Evolutionary conservation across 2,888 invertebrate species (phyloP).

Genomic region (Theodoxus fluviatilis): DNA sequence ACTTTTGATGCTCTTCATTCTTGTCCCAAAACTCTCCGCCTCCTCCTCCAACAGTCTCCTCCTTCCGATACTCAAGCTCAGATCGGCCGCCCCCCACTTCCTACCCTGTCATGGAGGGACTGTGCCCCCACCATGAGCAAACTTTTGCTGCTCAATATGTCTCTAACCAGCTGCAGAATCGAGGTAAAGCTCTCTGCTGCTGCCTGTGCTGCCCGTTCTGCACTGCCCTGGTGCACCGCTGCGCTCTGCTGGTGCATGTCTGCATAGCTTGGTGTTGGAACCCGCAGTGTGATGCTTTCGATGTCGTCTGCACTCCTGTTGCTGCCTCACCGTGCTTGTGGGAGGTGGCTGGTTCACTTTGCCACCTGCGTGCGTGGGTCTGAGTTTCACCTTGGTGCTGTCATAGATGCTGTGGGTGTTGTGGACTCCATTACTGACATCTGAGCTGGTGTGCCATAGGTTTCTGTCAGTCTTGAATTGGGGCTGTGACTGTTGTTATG

Average conservation of each 20-base stretch:
- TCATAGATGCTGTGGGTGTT: no score
- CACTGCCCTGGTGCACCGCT: background rate
- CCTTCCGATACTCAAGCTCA: slow-evolving; percentile 59
- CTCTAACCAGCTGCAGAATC: slow-evolving; percentile 45
- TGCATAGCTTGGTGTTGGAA: no score
- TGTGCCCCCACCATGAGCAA: slow-evolving; percentile 59
- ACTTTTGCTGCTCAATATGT: slow-evolving; percentile 56
- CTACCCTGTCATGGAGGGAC: slow-evolving; percentile 48
- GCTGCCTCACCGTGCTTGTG: slow-evolving; percentile 14
- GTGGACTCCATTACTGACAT: no score
- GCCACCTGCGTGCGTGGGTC: no score
- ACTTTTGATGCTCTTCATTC: slow-evolving; percentile 14
- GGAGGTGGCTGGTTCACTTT: no score
- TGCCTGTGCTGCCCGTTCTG: background rate
- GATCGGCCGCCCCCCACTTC: slow-evolving; percentile 38
- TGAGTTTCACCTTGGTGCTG: no score
- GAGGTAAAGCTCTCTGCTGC: slow-evolving; percentile 39
- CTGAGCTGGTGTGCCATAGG: no score
- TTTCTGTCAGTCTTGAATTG: no score
- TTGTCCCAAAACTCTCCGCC: slow-evolving; percentile 20
- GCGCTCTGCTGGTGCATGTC: no score
- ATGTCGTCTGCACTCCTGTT: slow-evolving; percentile 6
- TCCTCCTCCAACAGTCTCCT: slow-evolving; percentile 48
- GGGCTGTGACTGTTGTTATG: no score
- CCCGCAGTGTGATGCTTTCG: background rate